phyloP scores from a whole-genome alignment of 2,797 vertebrate species.

The Xiphorhynchus erythropygius region DNA sequence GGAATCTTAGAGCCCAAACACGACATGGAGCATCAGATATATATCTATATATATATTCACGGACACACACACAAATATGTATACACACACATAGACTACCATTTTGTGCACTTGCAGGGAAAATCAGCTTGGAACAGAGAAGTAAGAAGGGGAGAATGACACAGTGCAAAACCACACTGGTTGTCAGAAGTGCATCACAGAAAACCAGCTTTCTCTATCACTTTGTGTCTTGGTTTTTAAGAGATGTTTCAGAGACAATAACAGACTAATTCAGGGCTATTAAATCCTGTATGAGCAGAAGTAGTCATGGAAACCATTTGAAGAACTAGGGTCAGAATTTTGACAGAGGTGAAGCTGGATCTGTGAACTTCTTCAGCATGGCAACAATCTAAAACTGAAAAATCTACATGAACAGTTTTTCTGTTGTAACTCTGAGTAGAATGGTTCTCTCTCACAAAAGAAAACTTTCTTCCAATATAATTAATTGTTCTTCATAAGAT shows the following conservation, averaged over 20 bases:
- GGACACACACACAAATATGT: neutral
- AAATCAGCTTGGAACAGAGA: neutral
- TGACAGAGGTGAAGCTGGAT: neutral
- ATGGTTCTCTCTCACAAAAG: neutral
- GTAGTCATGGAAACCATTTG: neutral
- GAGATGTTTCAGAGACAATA: neutral
- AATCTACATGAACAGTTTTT: neutral
- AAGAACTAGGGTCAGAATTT: neutral
- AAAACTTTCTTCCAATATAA: neutral
- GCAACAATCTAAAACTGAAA: neutral
- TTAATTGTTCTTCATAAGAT: neutral
- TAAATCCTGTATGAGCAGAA: neutral
- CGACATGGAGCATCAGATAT: neutral
- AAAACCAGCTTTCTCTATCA: neutral
- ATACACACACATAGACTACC: neutral
- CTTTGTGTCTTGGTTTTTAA: neutral
- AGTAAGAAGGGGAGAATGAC: neutral
- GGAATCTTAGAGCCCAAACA: neutral
- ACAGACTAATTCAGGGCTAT: neutral
- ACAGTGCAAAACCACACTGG: neutral
- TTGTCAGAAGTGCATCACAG: neutral
- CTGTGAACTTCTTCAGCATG: neutral
- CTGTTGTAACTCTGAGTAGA: neutral
- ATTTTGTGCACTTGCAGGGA: neutral
- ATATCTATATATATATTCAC: too few relatives aligned